Base-by-base conservation (phyloP, 2,888 invertebrate species). In the Acleris sparsana region DNA sequence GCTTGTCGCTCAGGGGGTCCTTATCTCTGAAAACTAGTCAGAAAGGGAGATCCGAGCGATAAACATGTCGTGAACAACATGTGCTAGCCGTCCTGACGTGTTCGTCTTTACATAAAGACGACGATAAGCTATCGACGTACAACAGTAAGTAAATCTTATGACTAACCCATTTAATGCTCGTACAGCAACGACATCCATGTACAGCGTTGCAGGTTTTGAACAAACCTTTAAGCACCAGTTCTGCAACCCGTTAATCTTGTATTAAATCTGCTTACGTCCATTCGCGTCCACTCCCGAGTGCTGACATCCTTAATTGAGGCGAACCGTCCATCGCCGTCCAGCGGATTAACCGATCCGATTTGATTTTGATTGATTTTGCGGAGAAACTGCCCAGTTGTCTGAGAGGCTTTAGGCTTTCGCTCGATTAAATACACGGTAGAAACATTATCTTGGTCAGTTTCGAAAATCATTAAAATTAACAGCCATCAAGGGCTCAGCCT, bases 351-450 rank as follows among this genome's bases (percentile, higher is more conserved):
- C 85, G 75, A 83, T 83, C 77, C 73, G 80, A 84, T 86, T 80
- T 84, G 85, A 88, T 86, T 82, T 87, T 89, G 88, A 90, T 88
- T 87, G 87, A 89, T 88, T 81, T 78, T 80, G 78, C 77, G 79
- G 84, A 80, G 82, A 82, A 82, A 83, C 78, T 67, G 74, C 69
- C 74, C 79, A 80, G 78, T 80, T 79, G 78, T 75, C 62, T 67
- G 60, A 69, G 63, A 59, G 63, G 44, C 48, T 76, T 73, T 75
- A 74, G 72, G 73, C 72, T 71, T 61, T 55, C 51, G 60, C 68
- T 60, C 69, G 71, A 71, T 66, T 66, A 57, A 66, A 62, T 66
- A 25, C 60, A 33, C 56, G 57, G 57, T 62, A 48, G 48, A 57
- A 66, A 66, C 57, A 57, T 52, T 62, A 66, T 66, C 62, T 57